Base-by-base conservation (phyloP, 2,888 invertebrate species). In the Masnerella sp. region DNA sequence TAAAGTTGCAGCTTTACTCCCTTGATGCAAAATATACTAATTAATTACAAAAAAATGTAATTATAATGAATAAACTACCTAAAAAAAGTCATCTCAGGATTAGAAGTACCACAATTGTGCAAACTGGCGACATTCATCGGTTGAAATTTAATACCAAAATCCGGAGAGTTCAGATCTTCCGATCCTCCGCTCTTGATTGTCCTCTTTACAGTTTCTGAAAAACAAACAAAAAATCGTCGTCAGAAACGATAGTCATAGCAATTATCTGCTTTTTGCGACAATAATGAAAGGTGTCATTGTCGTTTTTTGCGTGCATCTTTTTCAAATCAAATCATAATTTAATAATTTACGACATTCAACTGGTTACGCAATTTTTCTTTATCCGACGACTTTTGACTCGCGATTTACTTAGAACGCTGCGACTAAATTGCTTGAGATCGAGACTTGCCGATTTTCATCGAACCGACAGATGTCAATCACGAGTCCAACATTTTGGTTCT, bases 171-270 rank as follows among this genome's bases (percentile, higher is more conserved):
- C 0, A 67, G 25, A 4, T 87, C 87, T 30, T 85, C 85, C 0
- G 86, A 84, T 1, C 86, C 84, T 8, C 86, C 87, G 0, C 87
- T 86, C 62, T 82, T 86, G 71, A 86, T 84, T 14, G 83, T 56
- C 14, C 87, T 79, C 25, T 77, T 83, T 2, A 78, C 78, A 2
- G 74, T 75, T 30, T 86, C 87, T 87, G 78, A 0, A 52, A 49
- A 42, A 15, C 15, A 7, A 38, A 14, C 15, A 7, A 38, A 14
- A 42, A 59, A 34, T 8, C 11, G 3, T 11, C 0, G 12, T 32
- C 1, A 34, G 34, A n/a, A n/a, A n/a, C n/a, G n/a, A n/a, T n/a
- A n/a, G n/a, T n/a, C n/a, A n/a, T n/a, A n/a, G 9, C 22, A 4
- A 38, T 58, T 30, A 36, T 38, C 4, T 5, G 1, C 7, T 47